Percentiles rank a stretch among this genome's conserved stretches.
Conservation (phyloP, 1,140 invertebrate genomes). For the Anastrepha obliqua region DNA sequence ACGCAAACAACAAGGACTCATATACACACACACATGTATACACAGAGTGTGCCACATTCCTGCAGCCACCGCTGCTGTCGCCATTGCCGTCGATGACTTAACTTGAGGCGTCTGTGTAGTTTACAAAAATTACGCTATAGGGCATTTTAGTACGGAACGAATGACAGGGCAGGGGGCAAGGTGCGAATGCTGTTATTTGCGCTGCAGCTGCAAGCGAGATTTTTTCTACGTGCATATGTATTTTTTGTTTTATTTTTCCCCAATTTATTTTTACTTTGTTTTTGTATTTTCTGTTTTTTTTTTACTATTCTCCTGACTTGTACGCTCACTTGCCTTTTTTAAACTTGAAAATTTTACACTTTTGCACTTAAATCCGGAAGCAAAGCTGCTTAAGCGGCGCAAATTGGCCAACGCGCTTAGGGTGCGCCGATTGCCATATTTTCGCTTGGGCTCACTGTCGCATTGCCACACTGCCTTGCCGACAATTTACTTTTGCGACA, state of each 20-base stretch:
- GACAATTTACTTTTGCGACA: background rate
- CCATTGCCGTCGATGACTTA: constrained; percentile 1
- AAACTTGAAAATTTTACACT: constrained; percentile 36
- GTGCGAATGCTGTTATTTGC: background rate
- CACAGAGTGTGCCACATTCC: constrained; percentile 13
- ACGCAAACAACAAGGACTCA: background rate
- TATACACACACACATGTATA: background rate
- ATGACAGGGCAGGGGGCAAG: no score
- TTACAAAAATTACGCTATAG: background rate
- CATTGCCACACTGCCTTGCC: background rate
- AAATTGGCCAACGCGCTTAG: constrained; percentile 35
- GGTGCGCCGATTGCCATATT: background rate
- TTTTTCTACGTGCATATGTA: background rate
- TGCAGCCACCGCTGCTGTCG: background rate
- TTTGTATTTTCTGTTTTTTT: background rate
- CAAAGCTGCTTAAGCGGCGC: constrained; percentile 28
- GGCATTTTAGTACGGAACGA: background rate
- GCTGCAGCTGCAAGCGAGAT: background rate
- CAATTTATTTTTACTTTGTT: background rate
- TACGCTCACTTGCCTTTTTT: background rate
- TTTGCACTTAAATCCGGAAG: constrained; percentile 49
- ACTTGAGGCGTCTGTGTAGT: constrained; percentile 41
- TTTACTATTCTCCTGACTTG: background rate
- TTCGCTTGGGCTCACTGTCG: background rate
- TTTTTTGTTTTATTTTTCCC: constrained; percentile 10